These are phyloP conservation scores for Polymixis lichenea DNA, from an alignment of 2,888 invertebrate genomes.

Conservation along the genomic window DNA sequence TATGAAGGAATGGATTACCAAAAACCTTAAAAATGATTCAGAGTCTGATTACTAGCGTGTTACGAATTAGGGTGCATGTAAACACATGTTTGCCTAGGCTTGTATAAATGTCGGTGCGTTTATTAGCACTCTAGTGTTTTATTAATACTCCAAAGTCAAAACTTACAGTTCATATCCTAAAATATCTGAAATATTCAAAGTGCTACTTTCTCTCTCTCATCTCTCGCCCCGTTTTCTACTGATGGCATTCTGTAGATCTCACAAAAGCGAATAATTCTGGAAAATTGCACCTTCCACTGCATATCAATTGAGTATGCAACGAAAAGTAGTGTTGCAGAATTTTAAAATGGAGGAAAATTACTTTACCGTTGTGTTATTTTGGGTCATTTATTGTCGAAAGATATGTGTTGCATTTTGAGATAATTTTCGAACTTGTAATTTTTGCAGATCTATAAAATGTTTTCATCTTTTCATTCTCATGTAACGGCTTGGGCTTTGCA, in stretches of 20 bases:
- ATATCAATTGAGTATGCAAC: conserved; percentile 47
- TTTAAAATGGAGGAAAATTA: conserved; percentile 51
- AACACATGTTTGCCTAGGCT: not conserved
- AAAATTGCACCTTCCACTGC: conserved; percentile 65
- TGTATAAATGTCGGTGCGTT: not conserved
- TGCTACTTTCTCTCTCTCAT: conserved; percentile 20
- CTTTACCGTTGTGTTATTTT: conserved; percentile 36
- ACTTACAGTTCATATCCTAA: conserved; percentile 27
- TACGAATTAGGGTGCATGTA: not conserved
- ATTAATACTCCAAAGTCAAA: conserved; percentile 27
- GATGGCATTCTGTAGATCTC: conserved; percentile 57
- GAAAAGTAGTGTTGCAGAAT: conserved; percentile 50
- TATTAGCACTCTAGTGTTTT: conserved; percentile 15
- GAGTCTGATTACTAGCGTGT: too few species aligned
- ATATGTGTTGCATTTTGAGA: conserved; percentile 1
- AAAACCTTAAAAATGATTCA: too few species aligned
- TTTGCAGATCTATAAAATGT: not conserved
- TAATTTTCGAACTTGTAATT: not conserved
- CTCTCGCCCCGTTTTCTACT: conserved; percentile 37
- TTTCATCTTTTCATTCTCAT: not conserved
- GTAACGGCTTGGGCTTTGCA: too few species aligned
- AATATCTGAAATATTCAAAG: conserved; percentile 63
- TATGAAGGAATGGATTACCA: too few species aligned
- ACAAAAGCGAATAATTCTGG: conserved; percentile 67
- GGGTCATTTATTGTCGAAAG: conserved; percentile 28